Evolutionary conservation across 2,888 invertebrate genomes (phyloP).

Genomic region (Girardia tigrina): DNA sequence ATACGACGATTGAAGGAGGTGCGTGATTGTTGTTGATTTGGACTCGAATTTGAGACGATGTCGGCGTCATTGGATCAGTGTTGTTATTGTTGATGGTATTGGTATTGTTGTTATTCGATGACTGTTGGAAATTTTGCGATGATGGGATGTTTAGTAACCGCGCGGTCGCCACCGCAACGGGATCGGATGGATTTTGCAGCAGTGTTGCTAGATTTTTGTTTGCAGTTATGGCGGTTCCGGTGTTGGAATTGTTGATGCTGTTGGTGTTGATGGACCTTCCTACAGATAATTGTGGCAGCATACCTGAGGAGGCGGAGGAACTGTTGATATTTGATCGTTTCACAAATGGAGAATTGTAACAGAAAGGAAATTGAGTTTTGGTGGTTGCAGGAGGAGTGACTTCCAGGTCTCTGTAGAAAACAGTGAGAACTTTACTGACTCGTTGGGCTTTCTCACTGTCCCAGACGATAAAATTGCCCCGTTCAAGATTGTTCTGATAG

Average conservation of each 20-base stretch:
- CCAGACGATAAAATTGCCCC: neutral
- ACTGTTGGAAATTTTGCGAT: neutral
- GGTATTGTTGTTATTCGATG: too few species aligned
- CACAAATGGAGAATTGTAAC: neutral
- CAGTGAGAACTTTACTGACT: neutral
- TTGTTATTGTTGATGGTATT: too few species aligned
- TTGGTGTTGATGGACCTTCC: too few species aligned
- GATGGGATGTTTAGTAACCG: neutral
- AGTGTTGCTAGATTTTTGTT: neutral
- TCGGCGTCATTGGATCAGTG: neutral
- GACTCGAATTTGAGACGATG: neutral
- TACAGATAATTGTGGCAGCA: neutral
- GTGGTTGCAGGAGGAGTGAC: neutral
- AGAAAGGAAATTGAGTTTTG: neutral
- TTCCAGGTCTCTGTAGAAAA: neutral
- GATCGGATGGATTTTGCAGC: neutral
- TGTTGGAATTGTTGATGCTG: too few species aligned
- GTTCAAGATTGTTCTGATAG: neutral
- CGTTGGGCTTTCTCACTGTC: neutral
- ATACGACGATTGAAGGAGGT: neutral
- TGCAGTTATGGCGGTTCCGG: neutral
- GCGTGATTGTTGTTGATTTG: neutral
- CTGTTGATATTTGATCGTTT: neutral
- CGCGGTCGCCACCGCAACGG: too few species aligned
- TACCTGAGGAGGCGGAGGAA: neutral